phyloP scores from a whole-genome alignment of 2,797 vertebrate genomes.

The Chelmon rostratus region DNA sequence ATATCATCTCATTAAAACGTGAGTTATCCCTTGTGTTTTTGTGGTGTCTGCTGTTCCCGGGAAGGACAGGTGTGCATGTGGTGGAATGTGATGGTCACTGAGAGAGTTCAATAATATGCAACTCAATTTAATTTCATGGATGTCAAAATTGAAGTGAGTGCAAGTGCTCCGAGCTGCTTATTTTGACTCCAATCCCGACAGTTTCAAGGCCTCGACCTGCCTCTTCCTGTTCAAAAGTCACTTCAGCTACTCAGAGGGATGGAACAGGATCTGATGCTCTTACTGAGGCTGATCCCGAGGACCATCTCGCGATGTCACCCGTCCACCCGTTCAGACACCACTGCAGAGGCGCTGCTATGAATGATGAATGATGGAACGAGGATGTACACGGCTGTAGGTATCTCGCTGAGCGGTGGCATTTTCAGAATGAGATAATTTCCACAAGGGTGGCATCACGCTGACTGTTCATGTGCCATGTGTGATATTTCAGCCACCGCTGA shows the following conservation, averaged over 20 bases:
- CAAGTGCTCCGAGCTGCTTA: no score
- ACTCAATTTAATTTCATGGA: not conserved
- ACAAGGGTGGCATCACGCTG: constrained; percentile 16
- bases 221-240: constrained; percentile 1
- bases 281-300: constrained; percentile 13
- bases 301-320: constrained; percentile 15
- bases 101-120: not conserved
- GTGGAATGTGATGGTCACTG: not conserved
- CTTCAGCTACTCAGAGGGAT: not conserved
- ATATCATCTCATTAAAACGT: no score
- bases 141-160: not conserved
- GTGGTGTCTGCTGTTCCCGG: no score
- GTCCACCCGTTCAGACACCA: constrained; percentile 3
- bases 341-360: constrained; percentile 16
- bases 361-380: constrained; percentile 29
- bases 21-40: no score
- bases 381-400: constrained; percentile 21
- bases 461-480: constrained; percentile 41
- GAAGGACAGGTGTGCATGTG: no score
- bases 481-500: constrained; percentile 52
- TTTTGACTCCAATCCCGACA: not conserved
- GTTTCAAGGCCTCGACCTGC: not conserved
- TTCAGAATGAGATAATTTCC: constrained; percentile 50
- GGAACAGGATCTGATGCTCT: constrained; percentile 10
- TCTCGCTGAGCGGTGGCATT: constrained; percentile 45